These are phyloP conservation scores for Geotria australis DNA, from an alignment of 2,797 vertebrate genomes.

Conservation along the genomic window DNA sequence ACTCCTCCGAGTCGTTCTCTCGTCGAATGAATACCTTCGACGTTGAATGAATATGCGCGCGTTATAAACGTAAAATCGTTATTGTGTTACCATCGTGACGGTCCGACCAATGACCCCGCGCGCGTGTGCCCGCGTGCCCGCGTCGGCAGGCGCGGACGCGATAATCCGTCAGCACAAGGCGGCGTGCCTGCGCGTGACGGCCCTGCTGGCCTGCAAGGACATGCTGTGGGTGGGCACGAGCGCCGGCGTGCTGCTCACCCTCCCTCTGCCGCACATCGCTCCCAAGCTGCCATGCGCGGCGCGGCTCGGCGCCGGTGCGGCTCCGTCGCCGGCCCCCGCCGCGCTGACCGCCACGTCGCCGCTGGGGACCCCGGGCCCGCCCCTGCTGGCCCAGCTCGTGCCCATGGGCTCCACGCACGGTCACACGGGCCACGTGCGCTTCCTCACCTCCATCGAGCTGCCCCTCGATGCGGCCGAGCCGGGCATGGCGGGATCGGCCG, in stretches of 20 bases:
- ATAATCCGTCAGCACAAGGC: constrained; percentile 96
- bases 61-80: too few relatives aligned
- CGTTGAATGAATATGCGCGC: too few relatives aligned
- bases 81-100: too few relatives aligned
- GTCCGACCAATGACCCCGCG: too few relatives aligned
- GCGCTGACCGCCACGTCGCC: background rate
- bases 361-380: background rate
- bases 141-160: constrained; percentile 44
- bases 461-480: constrained; percentile 19
- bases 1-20: too few relatives aligned
- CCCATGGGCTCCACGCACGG: constrained; percentile 67
- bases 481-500: constrained; percentile 2
- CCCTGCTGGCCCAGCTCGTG: constrained; percentile 17
- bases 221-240: constrained; percentile 90
- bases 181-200: constrained; percentile 79
- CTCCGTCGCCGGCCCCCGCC: constrained; percentile 10
- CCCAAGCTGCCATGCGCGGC: constrained; percentile 8
- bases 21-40: too few relatives aligned
- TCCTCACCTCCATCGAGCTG: constrained; percentile 66
- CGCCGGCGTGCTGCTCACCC: constrained; percentile 64
- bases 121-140: too few relatives aligned
- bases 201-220: constrained; percentile 63
- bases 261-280: constrained; percentile 25
- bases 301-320: background rate
- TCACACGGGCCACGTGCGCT: constrained; percentile 88